Base-by-base conservation (phyloP, 2,113 vertebrate genomes). In the Setophaga coronata region DNA sequence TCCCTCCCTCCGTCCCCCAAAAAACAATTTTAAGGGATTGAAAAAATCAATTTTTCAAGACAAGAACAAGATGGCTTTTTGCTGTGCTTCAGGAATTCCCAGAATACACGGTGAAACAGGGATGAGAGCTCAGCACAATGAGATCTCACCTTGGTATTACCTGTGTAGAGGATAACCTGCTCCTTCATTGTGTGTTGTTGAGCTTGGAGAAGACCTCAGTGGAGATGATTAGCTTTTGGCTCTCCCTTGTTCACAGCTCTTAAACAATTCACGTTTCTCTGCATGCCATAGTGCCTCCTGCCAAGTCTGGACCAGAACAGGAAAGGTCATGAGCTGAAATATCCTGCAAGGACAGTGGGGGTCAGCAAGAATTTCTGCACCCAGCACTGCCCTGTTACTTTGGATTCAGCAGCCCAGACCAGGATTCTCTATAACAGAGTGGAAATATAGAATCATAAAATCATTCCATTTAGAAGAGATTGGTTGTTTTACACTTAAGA, bases 61-160 rank as follows among this genome's bases (percentile, higher is more conserved):
- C 8, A 57, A 67, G 23, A 69, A 26, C 9, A 43, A 54, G 7
- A 18, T 40, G 51, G 6, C 0, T 36, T 19, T 79, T 48, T 73
- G 7, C 26, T 66, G 12, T 19, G 18, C 20, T 80, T 83, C 38
- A 57, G 62, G 65, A 69, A 67, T 42, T 14, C 2, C 9, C 16
- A 19, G 34, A 62, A 12, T 10, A 4, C 7, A 1, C 1, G 1
- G 5, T 34, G 40, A 62, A 60, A 50, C 12, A 16, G 3, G 8
- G 1, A 18, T 33, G 15, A 67, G 23, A 87, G 12, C 18, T 57
- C 21, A 25, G 36, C 5, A 12, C 9, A 38, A 4, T 0, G 0
- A 7, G 21, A 3, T 19, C 11, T 78, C 17, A 40, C 3, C 5
- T 25, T 47, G 28, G 18, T 43, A 15, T 38, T 34, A 4, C 18